Evolutionary conservation across 2,797 vertebrate genomes (phyloP), one percentile per base, ranked within the genome.

Genomic region (Eulemur rubriventer): DNA sequence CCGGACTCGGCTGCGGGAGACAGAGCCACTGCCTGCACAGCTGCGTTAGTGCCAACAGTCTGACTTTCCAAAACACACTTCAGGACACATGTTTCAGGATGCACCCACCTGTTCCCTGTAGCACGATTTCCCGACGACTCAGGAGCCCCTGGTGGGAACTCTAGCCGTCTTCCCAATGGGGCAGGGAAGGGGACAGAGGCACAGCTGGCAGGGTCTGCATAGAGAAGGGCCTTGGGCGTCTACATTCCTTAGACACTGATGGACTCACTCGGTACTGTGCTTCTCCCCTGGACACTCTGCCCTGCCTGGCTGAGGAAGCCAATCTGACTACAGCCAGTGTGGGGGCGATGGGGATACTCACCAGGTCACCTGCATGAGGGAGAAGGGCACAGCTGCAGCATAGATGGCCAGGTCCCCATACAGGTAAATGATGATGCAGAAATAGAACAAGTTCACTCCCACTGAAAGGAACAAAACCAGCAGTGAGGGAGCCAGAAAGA

Each of bases 351-450:
- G 18, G 70, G 43, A 43, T 90, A 99, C 99, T 99, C 96, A 99
- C 99, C 99, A 99, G 94, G 99, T 99, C 11, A 99, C 99, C 95
- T 99, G 99, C 99, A 99, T 99, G 52, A 99, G 99, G 1, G 99
- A 99, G 84, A 99, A 98, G 0, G 99, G 99, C 55, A 99, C 99
- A 0, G 99, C 99, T 0, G 99, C 99, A 0, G 99, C 99, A 0
- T 99, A 99, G 98, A 99, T 99, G 86, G 99, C 99, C 98, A 99
- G 98, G 98, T 99, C 99, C 91, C 99, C 99, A 0, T 99, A 99
- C 97, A 99, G 99, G 98, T 99, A 99, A 92, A 99, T 97, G 8
- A 99, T 99, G 97, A 99, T 99, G 98, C 99, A 99, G 99, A 99
- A 99, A 98, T 99, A 99, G 98, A 99, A 99, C 98, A 99, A 99